These are phyloP conservation scores for Pheosia tremula DNA, from an alignment of 2,888 invertebrate genomes.

Conservation along the genomic window DNA sequence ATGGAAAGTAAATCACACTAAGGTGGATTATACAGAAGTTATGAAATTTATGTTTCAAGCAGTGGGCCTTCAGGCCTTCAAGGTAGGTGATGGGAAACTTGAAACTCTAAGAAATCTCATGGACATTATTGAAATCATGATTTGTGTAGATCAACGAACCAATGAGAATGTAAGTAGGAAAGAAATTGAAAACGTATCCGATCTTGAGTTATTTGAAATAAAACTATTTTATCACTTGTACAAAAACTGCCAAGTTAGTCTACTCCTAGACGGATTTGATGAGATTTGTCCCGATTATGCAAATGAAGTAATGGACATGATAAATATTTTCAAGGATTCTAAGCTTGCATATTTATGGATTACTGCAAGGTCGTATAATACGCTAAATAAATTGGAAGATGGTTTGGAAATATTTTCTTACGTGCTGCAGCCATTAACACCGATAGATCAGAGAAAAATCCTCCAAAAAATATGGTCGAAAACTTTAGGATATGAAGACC, in stretches of 20 bases:
- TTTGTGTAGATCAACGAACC: not conserved
- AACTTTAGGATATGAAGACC: not conserved
- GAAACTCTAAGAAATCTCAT: not conserved
- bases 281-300: constrained; percentile 38
- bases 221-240: constrained; percentile 1
- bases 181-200: not conserved
- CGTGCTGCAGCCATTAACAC: constrained; percentile 21
- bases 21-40: constrained; percentile 10
- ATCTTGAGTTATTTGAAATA: not conserved
- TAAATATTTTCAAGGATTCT: constrained; percentile 19
- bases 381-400: constrained; percentile 28
- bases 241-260: constrained; percentile 9
- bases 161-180: not conserved
- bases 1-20: constrained; percentile 11
- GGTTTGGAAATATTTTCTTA: constrained; percentile 30
- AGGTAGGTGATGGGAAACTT: not conserved
- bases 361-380: constrained; percentile 30
- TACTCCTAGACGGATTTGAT: constrained; percentile 38
- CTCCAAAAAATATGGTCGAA: constrained; percentile 19
- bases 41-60: constrained; percentile 16
- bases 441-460: constrained; percentile 18
- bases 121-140: not conserved
- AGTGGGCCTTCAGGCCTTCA: constrained; percentile 8
- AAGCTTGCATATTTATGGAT: constrained; percentile 29
- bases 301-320: constrained; percentile 21